phyloP scores from a whole-genome alignment of 2,888 invertebrate genomes.

The Aleiodes testaceus region DNA sequence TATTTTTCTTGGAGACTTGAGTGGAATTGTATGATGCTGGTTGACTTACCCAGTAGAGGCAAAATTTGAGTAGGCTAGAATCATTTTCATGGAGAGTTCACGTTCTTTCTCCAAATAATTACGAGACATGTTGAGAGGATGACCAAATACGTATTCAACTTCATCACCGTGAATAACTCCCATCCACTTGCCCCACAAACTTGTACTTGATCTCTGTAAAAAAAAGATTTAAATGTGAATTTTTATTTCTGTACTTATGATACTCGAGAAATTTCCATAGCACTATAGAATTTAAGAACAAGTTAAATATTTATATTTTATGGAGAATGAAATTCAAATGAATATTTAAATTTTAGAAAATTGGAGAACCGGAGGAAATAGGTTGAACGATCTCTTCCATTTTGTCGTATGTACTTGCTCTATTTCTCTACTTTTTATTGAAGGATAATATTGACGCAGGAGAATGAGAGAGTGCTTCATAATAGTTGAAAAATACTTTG shows the following conservation, averaged over 20 bases:
- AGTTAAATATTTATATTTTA: too few relatives aligned
- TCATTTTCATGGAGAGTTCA: slow-evolving; percentile 91
- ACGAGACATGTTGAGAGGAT: slow-evolving; percentile 90
- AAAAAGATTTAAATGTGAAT: slow-evolving; percentile 4
- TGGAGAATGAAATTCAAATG: too few relatives aligned
- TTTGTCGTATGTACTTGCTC: too few relatives aligned
- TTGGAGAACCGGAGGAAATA: too few relatives aligned
- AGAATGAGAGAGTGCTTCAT: too few relatives aligned
- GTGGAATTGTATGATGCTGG: background rate
- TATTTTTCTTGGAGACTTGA: too few relatives aligned
- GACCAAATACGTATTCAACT: slow-evolving; percentile 97
- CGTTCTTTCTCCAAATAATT: slow-evolving; percentile 91
- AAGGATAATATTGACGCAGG: too few relatives aligned
- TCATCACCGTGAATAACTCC: slow-evolving; percentile 99
- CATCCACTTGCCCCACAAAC: slow-evolving; percentile 99
- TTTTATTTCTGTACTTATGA: background rate
- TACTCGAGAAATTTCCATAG: background rate
- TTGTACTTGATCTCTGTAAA: slow-evolving; percentile 90
- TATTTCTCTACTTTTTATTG: too few relatives aligned
- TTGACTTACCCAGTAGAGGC: slow-evolving; percentile 91
- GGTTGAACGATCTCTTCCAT: too few relatives aligned
- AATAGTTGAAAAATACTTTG: background rate
- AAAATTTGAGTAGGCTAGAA: slow-evolving; percentile 94
- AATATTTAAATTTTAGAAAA: too few relatives aligned
- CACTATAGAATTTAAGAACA: background rate